Base-by-base conservation (phyloP, 2,797 vertebrate genomes). In the Heteromormyrus szaboi region DNA sequence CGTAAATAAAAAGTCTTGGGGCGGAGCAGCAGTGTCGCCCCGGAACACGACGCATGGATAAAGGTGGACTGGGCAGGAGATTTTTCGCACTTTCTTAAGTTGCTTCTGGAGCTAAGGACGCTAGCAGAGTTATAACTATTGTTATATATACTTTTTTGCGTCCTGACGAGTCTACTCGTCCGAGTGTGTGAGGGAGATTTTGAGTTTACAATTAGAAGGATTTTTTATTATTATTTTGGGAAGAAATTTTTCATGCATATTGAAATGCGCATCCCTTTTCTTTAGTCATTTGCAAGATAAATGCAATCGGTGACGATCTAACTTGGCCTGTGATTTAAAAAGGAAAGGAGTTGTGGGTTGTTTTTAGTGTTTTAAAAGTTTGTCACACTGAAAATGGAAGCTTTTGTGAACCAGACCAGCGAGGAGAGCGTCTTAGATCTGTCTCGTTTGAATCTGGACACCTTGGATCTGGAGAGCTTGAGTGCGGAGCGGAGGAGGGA, bases 371-470 rank as follows among this genome's bases (percentile, higher is more conserved):
- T 19, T 48, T 37, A 56, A 41, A 25, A 33, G 44, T 56, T 53
- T 37, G 53, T 29, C 11, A 53, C 25, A 17, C 48, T 37, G 89
- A 93, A 93, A 89, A 97, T 96, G 95, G 95, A 96, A 92, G 92
- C 33, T 0, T 90, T 88, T 12, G 96, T 95, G 84, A 93, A 90
- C 8, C 92, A 94, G 12, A 94, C 90, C 44, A 33, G 37, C 14
- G 93, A 92, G 48, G 97, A 96, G 19, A 79, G 89, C 6, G 94
- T 97, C 53, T 93, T 98, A 2, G 96, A 97, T 87, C 92, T 96
- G 84, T 97, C 96, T 7, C 96, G 93, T 3, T 59, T 97, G 86
- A 95, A 94, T 68, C 86, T 96, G 81, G 94, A 93, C 92, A 93
- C 93, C 88, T 91, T 96, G 4, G 90, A 72, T 89, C 89, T 93